Base-by-base conservation (phyloP, 2,797 vertebrate species). In the Delichon dasypus region DNA sequence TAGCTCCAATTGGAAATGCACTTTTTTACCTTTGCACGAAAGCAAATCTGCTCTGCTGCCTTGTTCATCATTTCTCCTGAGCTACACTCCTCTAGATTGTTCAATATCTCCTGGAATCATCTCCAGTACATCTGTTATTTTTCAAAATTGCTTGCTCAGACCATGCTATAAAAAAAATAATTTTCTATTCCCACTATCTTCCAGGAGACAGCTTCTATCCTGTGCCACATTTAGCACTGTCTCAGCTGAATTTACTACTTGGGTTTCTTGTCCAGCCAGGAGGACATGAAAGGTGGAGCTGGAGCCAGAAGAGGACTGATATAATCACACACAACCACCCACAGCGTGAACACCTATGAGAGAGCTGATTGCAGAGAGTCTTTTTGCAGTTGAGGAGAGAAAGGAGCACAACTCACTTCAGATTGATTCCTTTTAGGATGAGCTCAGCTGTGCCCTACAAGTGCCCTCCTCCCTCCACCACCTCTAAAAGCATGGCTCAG, bases 71-170 rank as follows among this genome's bases (percentile, higher is more conserved):
- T 84, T 90, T 83, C 79, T 89, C 45, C 38, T 62, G 64, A 94
- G 83, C 57, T 87, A 57, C 44, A 16, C 32, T 78, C 34, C 81
- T 90, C 50, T 29, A 29, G 36, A 80, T 75, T 57, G 70, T 62
- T 94, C 89, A 91, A 21, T 89, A 93, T 87, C 74, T 94, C 71
- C 38, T 50, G 61, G 60, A 97, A 93, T 84, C 32, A 84, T n/a
- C 80, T 44, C 78, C 2, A 4, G 65, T 89, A 94, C 23, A 34
- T 62, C 54, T 4, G 8, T 68, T 82, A 82, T 85, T 90, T 94
- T 94, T 85, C 47, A 81, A 73, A 94, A 94, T 78, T 74, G 68
- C 55, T 88, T 13, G 2, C 55, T 87, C n/a, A 89, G 75, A 67
- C 55, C 19, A 42, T 36, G 51, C 74, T 74, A 54, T 89, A 64